Conservation (phyloP, 2,888 invertebrate genomes). For the Oegoconia quadripuncta region DNA sequence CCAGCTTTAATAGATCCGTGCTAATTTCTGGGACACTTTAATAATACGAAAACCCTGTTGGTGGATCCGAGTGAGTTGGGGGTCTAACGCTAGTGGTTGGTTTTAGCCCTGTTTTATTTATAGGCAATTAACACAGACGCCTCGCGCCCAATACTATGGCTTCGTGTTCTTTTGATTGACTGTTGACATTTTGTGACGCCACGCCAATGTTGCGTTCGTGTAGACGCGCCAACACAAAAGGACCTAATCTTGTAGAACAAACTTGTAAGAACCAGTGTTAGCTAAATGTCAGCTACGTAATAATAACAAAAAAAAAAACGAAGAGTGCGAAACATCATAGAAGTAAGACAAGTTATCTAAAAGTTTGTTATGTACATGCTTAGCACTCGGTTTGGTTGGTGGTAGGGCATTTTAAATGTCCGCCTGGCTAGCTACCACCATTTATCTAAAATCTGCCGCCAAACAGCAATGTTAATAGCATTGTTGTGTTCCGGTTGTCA, state of each 20-base stretch:
- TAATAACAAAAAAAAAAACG: background rate
- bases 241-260: slow-evolving; percentile 1
- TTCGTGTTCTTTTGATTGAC: slow-evolving; percentile 57
- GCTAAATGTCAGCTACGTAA: slow-evolving; percentile 13
- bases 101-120: slow-evolving; percentile 43
- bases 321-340: too few species aligned
- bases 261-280: background rate
- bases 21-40: slow-evolving; percentile 6
- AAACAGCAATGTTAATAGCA: too few species aligned
- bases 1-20: slow-evolving; percentile 14
- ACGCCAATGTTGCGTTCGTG: slow-evolving; percentile 26
- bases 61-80: slow-evolving; percentile 21
- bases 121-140: slow-evolving; percentile 53
- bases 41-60: slow-evolving; percentile 16
- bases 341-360: too few species aligned
- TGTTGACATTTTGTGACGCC: slow-evolving; percentile 52
- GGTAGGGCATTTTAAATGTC: too few species aligned
- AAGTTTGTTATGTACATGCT: too few species aligned
- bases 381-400: too few species aligned
- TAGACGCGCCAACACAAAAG: slow-evolving; percentile 15
- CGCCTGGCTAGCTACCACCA: too few species aligned
- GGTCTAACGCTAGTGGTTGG: slow-evolving; percentile 30
- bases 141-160: slow-evolving; percentile 34
- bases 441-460: too few species aligned
- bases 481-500: too few species aligned